Conservation (phyloP, 2,888 invertebrate species). For the Mantis religiosa region DNA sequence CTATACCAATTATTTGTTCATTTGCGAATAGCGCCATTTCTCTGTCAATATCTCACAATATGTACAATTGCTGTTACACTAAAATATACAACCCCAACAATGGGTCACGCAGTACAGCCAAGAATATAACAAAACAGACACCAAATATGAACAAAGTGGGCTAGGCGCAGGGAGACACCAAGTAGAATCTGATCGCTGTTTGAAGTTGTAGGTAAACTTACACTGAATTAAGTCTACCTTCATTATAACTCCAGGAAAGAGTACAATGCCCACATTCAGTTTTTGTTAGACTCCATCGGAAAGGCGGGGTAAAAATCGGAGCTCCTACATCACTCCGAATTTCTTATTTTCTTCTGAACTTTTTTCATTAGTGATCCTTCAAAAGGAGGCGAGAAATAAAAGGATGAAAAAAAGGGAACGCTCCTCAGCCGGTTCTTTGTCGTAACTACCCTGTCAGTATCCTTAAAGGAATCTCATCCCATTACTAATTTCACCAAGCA, state of each 20-base stretch:
- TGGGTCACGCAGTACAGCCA: too few relatives aligned
- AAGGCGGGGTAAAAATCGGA: not conserved
- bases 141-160: too few relatives aligned
- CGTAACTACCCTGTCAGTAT: not conserved
- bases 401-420: not conserved
- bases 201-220: too few relatives aligned
- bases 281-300: not conserved
- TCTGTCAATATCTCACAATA: too few relatives aligned
- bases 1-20: too few relatives aligned
- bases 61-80: too few relatives aligned
- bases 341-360: not conserved
- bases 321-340: not conserved
- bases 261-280: not conserved
- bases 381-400: not conserved
- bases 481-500: not conserved
- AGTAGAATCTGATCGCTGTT: too few relatives aligned
- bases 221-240: too few relatives aligned
- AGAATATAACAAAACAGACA: too few relatives aligned
- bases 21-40: too few relatives aligned
- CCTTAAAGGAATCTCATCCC: not conserved
- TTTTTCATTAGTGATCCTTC: not conserved
- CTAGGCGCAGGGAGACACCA: too few relatives aligned
- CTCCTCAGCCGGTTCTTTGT: not conserved
- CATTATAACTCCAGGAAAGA: not conserved
- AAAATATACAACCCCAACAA: too few relatives aligned